These are phyloP conservation scores for Polypterus senegalus DNA, from an alignment of 2,113 vertebrate genomes.

Conservation along the genomic window DNA sequence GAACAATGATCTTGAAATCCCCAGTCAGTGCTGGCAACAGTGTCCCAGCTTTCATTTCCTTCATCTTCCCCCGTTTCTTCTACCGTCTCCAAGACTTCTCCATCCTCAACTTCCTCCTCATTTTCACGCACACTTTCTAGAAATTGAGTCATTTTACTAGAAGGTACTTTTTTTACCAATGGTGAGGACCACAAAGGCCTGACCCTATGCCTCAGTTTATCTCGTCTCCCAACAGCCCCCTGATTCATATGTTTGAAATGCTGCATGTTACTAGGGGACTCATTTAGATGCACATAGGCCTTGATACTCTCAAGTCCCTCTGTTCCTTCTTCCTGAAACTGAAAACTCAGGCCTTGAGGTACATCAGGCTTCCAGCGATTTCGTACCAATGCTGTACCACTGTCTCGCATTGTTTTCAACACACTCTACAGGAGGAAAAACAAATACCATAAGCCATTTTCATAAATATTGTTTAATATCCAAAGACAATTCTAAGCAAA, in stretches of 20 bases:
- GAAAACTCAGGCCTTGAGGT: slow-evolving; percentile 26
- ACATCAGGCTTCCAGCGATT: slow-evolving; percentile 62
- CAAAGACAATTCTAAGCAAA: no score
- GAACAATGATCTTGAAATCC: background rate
- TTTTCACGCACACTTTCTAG: slow-evolving; percentile 40
- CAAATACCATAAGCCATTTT: no score
- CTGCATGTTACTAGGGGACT: slow-evolving; percentile 34
- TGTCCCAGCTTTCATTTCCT: background rate
- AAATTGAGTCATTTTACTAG: slow-evolving; percentile 30
- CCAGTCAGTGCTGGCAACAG: background rate
- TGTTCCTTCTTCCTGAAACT: no score
- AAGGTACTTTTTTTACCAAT: slow-evolving; percentile 36
- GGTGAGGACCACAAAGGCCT: slow-evolving; percentile 25
- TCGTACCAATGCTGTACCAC: slow-evolving; percentile 56
- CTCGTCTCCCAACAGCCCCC: slow-evolving; percentile 5
- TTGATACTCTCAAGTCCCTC: no score
- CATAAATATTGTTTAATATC: no score
- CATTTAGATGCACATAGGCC: no score
- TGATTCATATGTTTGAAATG: slow-evolving; percentile 34
- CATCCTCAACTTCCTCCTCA: slow-evolving; percentile 33
- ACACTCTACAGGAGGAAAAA: background rate
- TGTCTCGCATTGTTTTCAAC: slow-evolving; percentile 56
- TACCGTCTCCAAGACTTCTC: slow-evolving; percentile 15
- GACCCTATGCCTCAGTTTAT: background rate
- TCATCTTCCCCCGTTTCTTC: slow-evolving; percentile 21